Evolutionary conservation across 2,888 invertebrate species (phyloP), one percentile per base, ranked within the genome.

Genomic region (Pecten maximus): DNA sequence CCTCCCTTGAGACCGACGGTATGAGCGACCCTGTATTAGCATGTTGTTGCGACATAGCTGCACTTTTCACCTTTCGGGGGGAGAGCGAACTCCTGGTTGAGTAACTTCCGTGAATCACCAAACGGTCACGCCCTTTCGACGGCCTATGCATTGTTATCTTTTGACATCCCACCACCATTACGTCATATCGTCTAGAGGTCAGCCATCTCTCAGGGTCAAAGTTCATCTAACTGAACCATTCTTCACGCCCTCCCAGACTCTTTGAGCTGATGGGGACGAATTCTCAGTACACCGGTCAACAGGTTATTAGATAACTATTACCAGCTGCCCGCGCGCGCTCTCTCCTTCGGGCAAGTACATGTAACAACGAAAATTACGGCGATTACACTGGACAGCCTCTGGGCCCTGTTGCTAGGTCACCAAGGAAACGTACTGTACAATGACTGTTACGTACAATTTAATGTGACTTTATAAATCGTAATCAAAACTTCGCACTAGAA

Each of bases 61-160:
- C 74, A 74, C 74, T 74, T 74, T 74, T 74, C 74, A 74, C 74
- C 74, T 74, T 74, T 74, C 74, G 74, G 74, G 74, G 23, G 54
- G 74, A 74, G 74, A 35, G 74, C 35, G 74, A 35, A 16, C 74
- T 35, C 35, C 35, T 23, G 35, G 74, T 74, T 74, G 74, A 74
- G 74, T 74, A 74, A 74, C 74, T 6, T 35, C 74, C 28, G 35
- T 74, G 74, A 74, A 74, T 74, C 74, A 74, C 74, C 28, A 35
- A 74, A 74, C 15, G 28, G 74, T 74, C 74, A 74, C 74, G 74
- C 74, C 74, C 74, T 35, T 19, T 10, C 35, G 23, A 74, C 74
- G 74, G 10, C 15, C 74, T 35, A 74, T 74, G 74, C 35, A 74
- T 74, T 74, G 74, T 74, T 74, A 74, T 74, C 74, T 35, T 74